Evolutionary conservation across 2,888 invertebrate species (phyloP).

Genomic region (Caenorhabditis japonica): DNA sequence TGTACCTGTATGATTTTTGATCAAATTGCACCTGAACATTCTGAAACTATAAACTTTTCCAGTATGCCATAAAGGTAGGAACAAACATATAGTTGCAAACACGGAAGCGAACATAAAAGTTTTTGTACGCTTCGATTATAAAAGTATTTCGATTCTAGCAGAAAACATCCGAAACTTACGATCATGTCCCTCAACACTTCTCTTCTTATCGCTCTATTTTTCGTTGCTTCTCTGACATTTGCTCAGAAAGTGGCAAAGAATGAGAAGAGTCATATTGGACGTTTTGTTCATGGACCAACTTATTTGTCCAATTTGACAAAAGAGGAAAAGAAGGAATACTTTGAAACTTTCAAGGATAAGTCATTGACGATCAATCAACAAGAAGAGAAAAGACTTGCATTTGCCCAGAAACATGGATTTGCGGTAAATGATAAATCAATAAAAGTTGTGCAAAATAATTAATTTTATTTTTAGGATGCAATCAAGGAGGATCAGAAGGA

Average conservation of each 20-base stretch:
- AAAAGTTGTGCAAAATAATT: too few species aligned
- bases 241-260: conserved; percentile 13
- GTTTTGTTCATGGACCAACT: conserved; percentile 26
- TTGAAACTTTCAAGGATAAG: conserved; percentile 31
- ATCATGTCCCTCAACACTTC: conserved; percentile 14
- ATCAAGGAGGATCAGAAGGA: conserved; percentile 27
- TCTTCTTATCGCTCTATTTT: conserved; percentile 9
- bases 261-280: conserved; percentile 8
- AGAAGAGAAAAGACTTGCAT: conserved; percentile 43
- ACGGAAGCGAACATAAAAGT: too few species aligned
- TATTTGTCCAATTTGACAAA: conserved; percentile 51
- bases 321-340: conserved; percentile 47
- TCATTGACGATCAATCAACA: conserved; percentile 45
- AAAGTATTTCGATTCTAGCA: background rate
- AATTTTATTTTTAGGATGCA: conserved; percentile 12
- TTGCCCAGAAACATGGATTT: conserved; percentile 53
- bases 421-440: too few species aligned
- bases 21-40: too few species aligned
- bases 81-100: too few species aligned
- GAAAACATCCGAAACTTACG: background rate
- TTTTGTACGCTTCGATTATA: background rate
- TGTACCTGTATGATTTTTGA: too few species aligned
- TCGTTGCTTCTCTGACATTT: conserved; percentile 19
- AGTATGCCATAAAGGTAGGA: too few species aligned
- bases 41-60: too few species aligned